A percentile compares a stretch with the other conserved stretches of the same genome.
Conservation (phyloP, 2,113 vertebrate genomes). For the Blennius ocellaris region DNA sequence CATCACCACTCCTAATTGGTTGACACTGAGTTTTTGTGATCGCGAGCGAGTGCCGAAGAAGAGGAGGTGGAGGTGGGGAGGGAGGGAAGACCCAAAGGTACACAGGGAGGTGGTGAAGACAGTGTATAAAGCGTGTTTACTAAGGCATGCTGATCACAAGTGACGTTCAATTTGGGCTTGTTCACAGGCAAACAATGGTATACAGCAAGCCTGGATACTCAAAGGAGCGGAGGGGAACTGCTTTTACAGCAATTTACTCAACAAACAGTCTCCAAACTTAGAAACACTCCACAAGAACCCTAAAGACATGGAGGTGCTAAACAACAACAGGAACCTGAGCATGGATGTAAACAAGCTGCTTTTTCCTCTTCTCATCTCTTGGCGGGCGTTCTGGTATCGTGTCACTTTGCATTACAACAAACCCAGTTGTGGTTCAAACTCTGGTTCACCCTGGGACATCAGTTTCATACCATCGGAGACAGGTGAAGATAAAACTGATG, state of each 20-base stretch:
- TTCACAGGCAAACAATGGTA: constrained; percentile 11
- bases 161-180: constrained; percentile 37
- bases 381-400: too few species aligned
- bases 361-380: too few species aligned
- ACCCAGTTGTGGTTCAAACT: too few species aligned
- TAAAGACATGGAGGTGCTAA: too few species aligned
- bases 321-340: too few species aligned
- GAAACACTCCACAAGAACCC: neutral
- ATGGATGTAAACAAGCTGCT: too few species aligned
- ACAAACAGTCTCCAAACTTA: too few species aligned
- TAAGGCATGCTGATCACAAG: constrained; percentile 38
- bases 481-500: too few species aligned
- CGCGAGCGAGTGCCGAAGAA: constrained; percentile 33
- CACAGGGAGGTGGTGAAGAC: constrained; percentile 28
- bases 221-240: neutral
- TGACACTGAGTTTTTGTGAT: constrained; percentile 57
- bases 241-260: neutral
- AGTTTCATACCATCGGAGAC: too few species aligned
- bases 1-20: constrained; percentile 64
- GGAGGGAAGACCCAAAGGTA: constrained; percentile 30
- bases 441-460: too few species aligned
- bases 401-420: too few species aligned
- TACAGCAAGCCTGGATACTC: neutral
- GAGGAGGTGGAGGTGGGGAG: constrained; percentile 33
- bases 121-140: constrained; percentile 24